Percentiles rank a stretch among this genome's conserved stretches.
Evolutionary conservation across 2,888 invertebrate genomes (phyloP).

Genomic region (Bruchidius siliquastri): DNA sequence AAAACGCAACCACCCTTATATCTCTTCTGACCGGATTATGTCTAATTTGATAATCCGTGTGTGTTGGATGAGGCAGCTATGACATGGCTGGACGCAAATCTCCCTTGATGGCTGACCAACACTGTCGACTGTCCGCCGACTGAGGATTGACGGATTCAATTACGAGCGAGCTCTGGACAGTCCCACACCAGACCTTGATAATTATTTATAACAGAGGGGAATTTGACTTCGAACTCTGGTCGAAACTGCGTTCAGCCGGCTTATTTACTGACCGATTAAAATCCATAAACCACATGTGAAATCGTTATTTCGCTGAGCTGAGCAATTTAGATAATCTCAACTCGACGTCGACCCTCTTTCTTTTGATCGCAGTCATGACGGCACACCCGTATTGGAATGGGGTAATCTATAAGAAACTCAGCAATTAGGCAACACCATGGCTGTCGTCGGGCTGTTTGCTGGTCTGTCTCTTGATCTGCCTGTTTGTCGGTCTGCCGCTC

Average conservation of each 20-base stretch:
- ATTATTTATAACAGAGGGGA: neutral
- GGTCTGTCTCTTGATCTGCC: too few relatives aligned
- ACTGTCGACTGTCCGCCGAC: neutral
- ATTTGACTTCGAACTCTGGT: neutral
- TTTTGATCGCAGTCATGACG: too few relatives aligned
- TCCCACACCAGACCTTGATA: neutral
- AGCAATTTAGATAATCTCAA: too few relatives aligned
- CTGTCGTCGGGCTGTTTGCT: too few relatives aligned
- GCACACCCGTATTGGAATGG: too few relatives aligned
- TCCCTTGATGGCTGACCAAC: neutral
- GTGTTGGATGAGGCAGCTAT: neutral
- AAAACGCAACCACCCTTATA: too few relatives aligned
- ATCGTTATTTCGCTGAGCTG: too few relatives aligned
- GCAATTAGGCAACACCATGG: too few relatives aligned
- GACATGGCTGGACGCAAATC: neutral
- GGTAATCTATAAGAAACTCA: too few relatives aligned
- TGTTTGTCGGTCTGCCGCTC: too few relatives aligned
- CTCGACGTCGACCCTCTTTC: too few relatives aligned
- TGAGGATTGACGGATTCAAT: neutral
- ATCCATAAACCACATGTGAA: neutral
- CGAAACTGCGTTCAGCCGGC: neutral
- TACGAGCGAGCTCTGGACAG: neutral
- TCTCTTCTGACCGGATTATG: neutral
- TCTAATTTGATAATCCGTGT: neutral
- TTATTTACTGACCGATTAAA: neutral